These are phyloP conservation scores for Parapsyche elsis DNA, from an alignment of 1,140 invertebrate genomes.

Conservation along the genomic window DNA sequence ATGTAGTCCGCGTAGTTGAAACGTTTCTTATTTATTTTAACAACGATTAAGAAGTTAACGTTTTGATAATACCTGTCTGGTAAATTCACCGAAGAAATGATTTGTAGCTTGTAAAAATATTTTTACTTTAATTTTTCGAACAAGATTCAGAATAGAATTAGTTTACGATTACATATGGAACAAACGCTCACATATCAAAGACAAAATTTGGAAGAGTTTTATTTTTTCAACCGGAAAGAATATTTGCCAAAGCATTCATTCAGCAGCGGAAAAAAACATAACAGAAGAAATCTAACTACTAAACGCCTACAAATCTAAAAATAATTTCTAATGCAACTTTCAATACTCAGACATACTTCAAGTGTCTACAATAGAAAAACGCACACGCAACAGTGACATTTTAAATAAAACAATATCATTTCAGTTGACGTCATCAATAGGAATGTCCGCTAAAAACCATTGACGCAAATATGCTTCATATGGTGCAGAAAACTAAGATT, in stretches of 20 bases:
- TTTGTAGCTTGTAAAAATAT: too few relatives aligned
- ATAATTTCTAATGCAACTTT: not conserved
- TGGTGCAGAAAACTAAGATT: not conserved
- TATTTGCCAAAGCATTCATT: not conserved
- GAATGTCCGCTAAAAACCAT: too few relatives aligned
- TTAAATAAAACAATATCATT: too few relatives aligned
- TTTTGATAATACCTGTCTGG: too few relatives aligned
- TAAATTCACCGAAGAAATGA: not conserved
- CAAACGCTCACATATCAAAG: not conserved
- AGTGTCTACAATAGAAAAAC: not conserved
- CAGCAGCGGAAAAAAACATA: not conserved
- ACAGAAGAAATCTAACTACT: not conserved
- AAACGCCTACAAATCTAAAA: too few relatives aligned
- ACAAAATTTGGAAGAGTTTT: not conserved
- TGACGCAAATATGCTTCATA: too few relatives aligned
- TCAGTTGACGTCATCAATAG: too few relatives aligned
- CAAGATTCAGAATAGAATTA: slow-evolving; percentile 6
- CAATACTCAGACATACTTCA: not conserved
- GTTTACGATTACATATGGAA: not conserved
- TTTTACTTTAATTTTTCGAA: not conserved
- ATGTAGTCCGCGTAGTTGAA: too few relatives aligned
- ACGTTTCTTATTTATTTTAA: too few relatives aligned
- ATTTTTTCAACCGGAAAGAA: not conserved
- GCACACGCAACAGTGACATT: too few relatives aligned
- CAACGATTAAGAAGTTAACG: too few relatives aligned